These are phyloP conservation scores for Ellobius talpinus DNA, from an alignment of 2,113 vertebrate genomes.

Conservation along the genomic window DNA sequence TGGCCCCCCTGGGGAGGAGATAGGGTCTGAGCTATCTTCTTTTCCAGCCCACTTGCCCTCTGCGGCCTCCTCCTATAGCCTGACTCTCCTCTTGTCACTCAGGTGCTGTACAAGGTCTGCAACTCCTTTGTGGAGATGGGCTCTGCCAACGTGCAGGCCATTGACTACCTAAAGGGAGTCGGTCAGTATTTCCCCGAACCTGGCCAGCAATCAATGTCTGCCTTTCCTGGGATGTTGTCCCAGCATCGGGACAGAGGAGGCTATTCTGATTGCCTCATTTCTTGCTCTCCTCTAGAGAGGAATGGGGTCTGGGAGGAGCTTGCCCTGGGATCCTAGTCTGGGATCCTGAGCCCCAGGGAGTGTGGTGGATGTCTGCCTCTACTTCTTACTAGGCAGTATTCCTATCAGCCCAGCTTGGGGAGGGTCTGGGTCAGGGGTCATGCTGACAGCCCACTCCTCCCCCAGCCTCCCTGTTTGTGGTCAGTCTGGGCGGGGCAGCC, in stretches of 20 bases:
- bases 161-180: slow-evolving; percentile 96
- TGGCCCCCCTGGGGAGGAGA: neutral
- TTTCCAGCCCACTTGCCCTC: neutral
- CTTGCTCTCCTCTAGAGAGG: slow-evolving; percentile 42
- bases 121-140: slow-evolving; percentile 98
- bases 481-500: slow-evolving; percentile 95
- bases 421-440: slow-evolving; percentile 60
- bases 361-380: neutral
- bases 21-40: neutral
- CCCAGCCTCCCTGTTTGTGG: slow-evolving; percentile 96
- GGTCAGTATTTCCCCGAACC: slow-evolving; percentile 90
- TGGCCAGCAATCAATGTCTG: neutral
- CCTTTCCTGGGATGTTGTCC: slow-evolving; percentile 70
- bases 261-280: neutral
- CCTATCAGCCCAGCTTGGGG: slow-evolving; percentile 46
- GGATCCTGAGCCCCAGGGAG: slow-evolving; percentile 50
- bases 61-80: neutral
- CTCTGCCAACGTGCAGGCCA: slow-evolving; percentile 90
- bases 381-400: slow-evolving; percentile 50
- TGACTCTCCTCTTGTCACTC: slow-evolving; percentile 54
- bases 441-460: slow-evolving; percentile 80
- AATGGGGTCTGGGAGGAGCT: slow-evolving; percentile 50
- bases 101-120: slow-evolving; percentile 98
- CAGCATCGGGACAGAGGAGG: neutral
- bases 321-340: slow-evolving; percentile 33